Base-by-base conservation (phyloP, 2,113 vertebrate species). In the Callaeas wilsoni region DNA sequence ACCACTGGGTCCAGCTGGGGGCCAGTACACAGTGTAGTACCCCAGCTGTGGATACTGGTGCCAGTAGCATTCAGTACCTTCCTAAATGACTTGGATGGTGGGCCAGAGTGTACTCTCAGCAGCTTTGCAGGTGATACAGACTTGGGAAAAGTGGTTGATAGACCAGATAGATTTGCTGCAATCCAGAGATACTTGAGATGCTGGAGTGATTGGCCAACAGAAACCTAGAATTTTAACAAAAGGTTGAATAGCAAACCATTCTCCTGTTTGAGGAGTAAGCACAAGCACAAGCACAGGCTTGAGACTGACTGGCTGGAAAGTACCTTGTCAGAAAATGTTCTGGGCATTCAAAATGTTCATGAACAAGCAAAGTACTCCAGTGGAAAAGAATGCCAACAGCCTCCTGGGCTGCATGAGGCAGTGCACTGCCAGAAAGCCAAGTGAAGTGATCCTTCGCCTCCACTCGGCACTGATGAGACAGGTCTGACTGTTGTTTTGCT, bases 351-450 rank as follows among this genome's bases (percentile, higher is more conserved):
- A 42, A 39, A 11, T 64, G 32, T 21, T 41, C 9, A 55, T 37
- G 18, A 77, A 35, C 22, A n/a, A 81, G 19, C 1, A 14, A 64
- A 30, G 21, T 3, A 3, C 6, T 37, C 39, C 23, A 27, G 29
- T 60, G 46, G 33, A 30, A 69, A 56, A 59, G 21, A 75, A 27
- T 10, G 8, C 19, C 19, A 73, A 18, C 22, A 77, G 21, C 18
- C 7, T 92, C 20, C 47, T 41, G 39, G 29, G 16, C 32, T 49
- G 47, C 10, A 10, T 53, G 44, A 57, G 25, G 46, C 33, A 68
- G 18, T 33, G 25, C 0, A 0, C 11, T 41, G 16, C 33, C 35
- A 49, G n/a, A 47, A 53, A 39, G 25, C 25, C 56, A 63, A 20
- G 20, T 30, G 41, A 63, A 55, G 30, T 6, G 13, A 46, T 47